phyloP scores from a whole-genome alignment of 2,888 invertebrate genomes.

The Heteropelma amictum region DNA sequence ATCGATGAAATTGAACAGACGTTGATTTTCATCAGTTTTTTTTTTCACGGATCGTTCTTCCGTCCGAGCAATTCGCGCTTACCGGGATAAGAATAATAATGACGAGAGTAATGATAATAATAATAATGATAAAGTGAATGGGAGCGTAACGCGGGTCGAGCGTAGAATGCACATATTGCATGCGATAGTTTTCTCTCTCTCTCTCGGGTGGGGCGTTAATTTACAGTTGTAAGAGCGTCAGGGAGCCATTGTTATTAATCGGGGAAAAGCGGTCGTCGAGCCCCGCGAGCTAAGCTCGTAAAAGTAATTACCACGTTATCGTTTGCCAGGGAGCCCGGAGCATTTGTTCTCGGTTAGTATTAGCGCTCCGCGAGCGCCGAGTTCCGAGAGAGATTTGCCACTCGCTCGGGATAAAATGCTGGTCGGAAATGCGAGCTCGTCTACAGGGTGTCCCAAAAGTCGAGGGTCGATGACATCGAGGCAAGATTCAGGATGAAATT shows the following conservation, averaged over 20 bases:
- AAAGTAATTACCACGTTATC: conserved; percentile 70
- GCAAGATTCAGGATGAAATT: no score
- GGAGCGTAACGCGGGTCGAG: neutral
- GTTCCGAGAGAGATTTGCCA: conserved; percentile 24
- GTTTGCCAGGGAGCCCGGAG: conserved; percentile 42
- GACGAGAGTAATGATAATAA: no score
- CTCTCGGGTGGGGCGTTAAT: conserved; percentile 53
- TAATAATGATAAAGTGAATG: no score
- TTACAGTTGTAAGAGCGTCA: conserved; percentile 57
- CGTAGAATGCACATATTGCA: conserved; percentile 28
- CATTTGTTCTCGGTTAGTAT: conserved; percentile 25
- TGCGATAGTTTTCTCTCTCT: conserved; percentile 12
- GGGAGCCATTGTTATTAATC: conserved; percentile 61
- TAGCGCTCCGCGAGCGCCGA: conserved; percentile 12
- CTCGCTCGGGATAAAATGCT: conserved; percentile 18
- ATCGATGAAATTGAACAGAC: no score
- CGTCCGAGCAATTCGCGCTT: no score
- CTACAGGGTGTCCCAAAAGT: no score
- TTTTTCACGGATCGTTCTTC: no score
- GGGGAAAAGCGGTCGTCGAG: conserved; percentile 59
- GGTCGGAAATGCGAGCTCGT: neutral
- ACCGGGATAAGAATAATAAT: no score
- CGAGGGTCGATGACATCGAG: no score
- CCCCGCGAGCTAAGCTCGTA: conserved; percentile 60
- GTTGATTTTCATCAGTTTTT: no score